Percentiles rank a stretch among this genome's conserved stretches.
These are phyloP conservation scores for Drosophila micromelanica DNA, from an alignment of 1,140 invertebrate species.

Conservation along the genomic window DNA sequence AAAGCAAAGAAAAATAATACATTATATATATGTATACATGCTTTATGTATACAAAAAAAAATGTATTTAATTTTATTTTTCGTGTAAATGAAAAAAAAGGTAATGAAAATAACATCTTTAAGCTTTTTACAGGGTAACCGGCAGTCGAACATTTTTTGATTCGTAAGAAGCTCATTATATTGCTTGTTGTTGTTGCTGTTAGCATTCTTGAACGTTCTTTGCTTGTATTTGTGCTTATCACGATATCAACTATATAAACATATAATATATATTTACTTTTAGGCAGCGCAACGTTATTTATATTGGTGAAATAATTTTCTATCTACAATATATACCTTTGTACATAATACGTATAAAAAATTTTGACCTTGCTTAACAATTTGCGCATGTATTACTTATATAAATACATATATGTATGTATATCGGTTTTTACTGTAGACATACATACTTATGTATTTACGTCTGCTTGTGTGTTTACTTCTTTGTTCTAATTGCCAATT, in stretches of 20 bases:
- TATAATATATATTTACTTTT: not conserved
- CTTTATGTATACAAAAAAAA: too few species aligned
- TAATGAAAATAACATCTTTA: too few species aligned
- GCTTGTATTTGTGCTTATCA: constrained; percentile 19
- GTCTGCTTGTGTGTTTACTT: constrained; percentile 26
- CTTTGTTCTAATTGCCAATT: constrained; percentile 65
- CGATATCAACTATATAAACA: not conserved
- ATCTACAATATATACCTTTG: too few species aligned
- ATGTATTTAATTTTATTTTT: too few species aligned
- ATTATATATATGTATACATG: too few species aligned
- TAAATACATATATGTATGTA: not conserved
- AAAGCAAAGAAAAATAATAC: too few species aligned
- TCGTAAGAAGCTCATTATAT: constrained; percentile 9
- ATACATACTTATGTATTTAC: not conserved
- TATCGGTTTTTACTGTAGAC: too few species aligned
- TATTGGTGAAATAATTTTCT: constrained; percentile 24
- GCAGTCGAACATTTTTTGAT: not conserved
- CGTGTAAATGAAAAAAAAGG: too few species aligned
- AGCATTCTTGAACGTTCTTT: constrained; percentile 31
- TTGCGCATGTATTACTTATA: constrained; percentile 29
- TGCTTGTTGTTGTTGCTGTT: constrained; percentile 23
- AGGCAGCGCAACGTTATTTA: constrained; percentile 3
- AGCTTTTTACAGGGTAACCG: not conserved
- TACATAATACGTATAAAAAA: constrained; percentile 37
- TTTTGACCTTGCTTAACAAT: constrained; percentile 76